Evolutionary conservation across 1,140 invertebrate species (phyloP), one percentile per base, ranked within the genome.

Genomic region (Oryzaephilus surinamensis): DNA sequence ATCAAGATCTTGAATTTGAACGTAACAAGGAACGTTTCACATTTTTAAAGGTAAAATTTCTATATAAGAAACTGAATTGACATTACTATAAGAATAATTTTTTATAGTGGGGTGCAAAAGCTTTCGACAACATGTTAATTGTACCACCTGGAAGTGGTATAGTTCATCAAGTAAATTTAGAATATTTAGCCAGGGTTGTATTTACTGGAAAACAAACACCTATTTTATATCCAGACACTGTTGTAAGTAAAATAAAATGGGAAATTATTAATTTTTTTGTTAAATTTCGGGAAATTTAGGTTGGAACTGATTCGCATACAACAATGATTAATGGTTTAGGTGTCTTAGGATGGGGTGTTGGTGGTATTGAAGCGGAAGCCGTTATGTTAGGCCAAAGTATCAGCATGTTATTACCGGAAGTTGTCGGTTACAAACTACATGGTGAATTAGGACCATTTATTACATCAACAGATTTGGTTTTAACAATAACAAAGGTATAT

Each of bases 271-370:
- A 40, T 19, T 23, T 12, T 32, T 32, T 2, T n/a, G n/a, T n/a
- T n/a, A 20, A 15, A 2, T 32, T 24, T 12, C 2, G 27, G 2
- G 18, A 28, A 16, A 28, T 50, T 36, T 18, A 59, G 55, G 57
- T 99, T n/a, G 96, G 96, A 7, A 97, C 95, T 0, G 96, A 99
- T 71, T 94, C 89, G 4, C 96, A 99, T 55, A 99, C 96, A 5
- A 97, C 95, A 1, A 98, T 98, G 94, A 96, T 99, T 32, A 97
- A 97, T 61, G 95, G 95, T 1, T 63, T 85, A 10, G 81, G 82
- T 11, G 76, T 85, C 5, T 64, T 85, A 19, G 82, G 81, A 10
- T 85, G 82, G 82, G 83, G 83, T 40, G 79, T 81, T 11, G 79
- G 79, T 26, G 79, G 73, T 67, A 90, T 91, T 48, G 86, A 91